Evolutionary conservation across 2,888 invertebrate species (phyloP).

Genomic region (Phalera bucephala): DNA sequence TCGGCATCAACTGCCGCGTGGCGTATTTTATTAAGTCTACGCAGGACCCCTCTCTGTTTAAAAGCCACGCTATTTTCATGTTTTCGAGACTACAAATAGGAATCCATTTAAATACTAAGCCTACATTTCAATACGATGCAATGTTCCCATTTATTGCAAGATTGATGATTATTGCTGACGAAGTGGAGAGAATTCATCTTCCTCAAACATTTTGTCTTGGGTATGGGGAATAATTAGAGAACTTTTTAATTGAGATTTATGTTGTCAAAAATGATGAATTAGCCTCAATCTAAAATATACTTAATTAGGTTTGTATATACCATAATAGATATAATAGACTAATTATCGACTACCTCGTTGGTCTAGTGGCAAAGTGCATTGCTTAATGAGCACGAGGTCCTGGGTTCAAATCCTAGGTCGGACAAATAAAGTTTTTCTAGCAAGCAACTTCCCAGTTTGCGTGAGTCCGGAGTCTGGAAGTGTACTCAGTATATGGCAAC

Average conservation of each 20-base stretch:
- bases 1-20: slow-evolving; percentile 41
- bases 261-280: not conserved
- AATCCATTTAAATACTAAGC: slow-evolving; percentile 82
- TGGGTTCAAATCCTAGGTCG: too few species aligned
- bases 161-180: slow-evolving; percentile 35
- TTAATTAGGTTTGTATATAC: too few species aligned
- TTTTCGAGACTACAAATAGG: slow-evolving; percentile 80
- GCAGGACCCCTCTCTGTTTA: slow-evolving; percentile 65
- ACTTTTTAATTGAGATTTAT: slow-evolving; percentile 1
- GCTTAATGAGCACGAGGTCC: too few species aligned
- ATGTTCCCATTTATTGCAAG: slow-evolving; percentile 54
- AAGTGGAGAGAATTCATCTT: slow-evolving; percentile 4
- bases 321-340: too few species aligned
- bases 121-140: slow-evolving; percentile 75
- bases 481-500: too few species aligned
- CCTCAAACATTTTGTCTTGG: slow-evolving; percentile 13
- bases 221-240: not conserved
- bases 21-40: slow-evolving; percentile 62
- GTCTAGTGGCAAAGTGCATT: too few species aligned
- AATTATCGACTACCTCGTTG: too few species aligned
- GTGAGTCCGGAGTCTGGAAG: too few species aligned
- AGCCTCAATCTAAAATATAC: too few species aligned
- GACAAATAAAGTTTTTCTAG: too few species aligned
- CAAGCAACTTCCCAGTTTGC: too few species aligned
- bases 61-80: slow-evolving; percentile 84